phyloP scores from a whole-genome alignment of 2,888 invertebrate genomes.

The Agriotes lineatus region DNA sequence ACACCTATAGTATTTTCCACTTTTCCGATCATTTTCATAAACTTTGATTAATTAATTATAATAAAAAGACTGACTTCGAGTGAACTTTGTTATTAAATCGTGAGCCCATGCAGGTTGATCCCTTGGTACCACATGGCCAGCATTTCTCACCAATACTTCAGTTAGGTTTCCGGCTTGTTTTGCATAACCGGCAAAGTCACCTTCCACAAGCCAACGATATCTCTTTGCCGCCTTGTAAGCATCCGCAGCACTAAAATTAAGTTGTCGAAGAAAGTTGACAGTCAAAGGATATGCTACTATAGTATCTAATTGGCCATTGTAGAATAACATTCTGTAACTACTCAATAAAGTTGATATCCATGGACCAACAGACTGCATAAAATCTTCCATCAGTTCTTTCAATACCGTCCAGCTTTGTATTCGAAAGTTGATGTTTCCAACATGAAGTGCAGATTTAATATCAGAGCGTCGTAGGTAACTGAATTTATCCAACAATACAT shows the following conservation, averaged over 20 bases:
- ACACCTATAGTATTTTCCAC: too few species aligned
- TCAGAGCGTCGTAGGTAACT: constrained; percentile 68
- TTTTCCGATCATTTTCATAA: too few species aligned
- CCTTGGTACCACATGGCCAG: constrained; percentile 84
- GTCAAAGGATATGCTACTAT: constrained; percentile 89
- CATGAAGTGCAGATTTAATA: constrained; percentile 83
- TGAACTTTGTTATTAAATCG: constrained; percentile 77
- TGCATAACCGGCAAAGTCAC: constrained; percentile 79
- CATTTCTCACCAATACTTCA: constrained; percentile 80
- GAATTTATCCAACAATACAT: constrained; percentile 61
- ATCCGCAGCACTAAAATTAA: constrained; percentile 75
- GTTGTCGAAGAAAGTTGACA: constrained; percentile 77
- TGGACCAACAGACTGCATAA: constrained; percentile 84
- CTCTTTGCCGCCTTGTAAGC: constrained; percentile 75
- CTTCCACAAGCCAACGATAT: constrained; percentile 75
- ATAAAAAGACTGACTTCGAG: constrained; percentile 51
- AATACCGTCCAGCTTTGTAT: constrained; percentile 71
- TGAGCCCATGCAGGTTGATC: constrained; percentile 83
- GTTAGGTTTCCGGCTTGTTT: constrained; percentile 77
- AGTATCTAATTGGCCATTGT: constrained; percentile 90
- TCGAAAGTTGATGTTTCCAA: constrained; percentile 82
- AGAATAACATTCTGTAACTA: constrained; percentile 79
- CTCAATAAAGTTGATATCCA: constrained; percentile 77
- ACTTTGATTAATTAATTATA: neutral
- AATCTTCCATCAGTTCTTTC: constrained; percentile 80